Evolutionary conservation across 2,888 invertebrate species (phyloP).

Genomic region (Diplazon laetatorius): DNA sequence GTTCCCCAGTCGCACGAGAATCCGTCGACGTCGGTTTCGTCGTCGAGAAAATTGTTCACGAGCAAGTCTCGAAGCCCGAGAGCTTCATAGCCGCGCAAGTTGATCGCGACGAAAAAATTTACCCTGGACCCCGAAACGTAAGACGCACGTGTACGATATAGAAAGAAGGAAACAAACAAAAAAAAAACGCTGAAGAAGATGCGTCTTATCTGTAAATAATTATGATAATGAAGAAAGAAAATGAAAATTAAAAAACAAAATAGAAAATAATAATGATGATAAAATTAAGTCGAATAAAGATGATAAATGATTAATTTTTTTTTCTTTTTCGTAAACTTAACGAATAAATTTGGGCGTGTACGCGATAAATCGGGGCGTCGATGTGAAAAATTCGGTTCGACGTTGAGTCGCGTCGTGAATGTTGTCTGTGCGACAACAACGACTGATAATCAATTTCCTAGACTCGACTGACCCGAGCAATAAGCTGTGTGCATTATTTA

Average conservation of each 20-base stretch:
- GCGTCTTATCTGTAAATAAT: too few species aligned
- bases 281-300: conserved; percentile 66
- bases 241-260: conserved; percentile 28
- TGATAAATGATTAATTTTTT: too few species aligned
- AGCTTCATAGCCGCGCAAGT: background rate
- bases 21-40: background rate
- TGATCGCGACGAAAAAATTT: too few species aligned
- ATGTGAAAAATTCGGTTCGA: background rate
- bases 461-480: conserved; percentile 9
- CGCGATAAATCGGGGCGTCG: background rate
- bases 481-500: conserved; percentile 31
- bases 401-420: conserved; percentile 3
- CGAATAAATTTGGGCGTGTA: conserved; percentile 8
- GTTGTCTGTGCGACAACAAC: conserved; percentile 5
- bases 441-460: conserved; percentile 3
- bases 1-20: conserved; percentile 36
- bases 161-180: too few species aligned
- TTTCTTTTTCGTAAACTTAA: conserved; percentile 54
- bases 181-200: too few species aligned
- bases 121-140: background rate
- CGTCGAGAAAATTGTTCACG: conserved; percentile 34
- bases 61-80: conserved; percentile 25
- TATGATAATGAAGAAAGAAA: conserved; percentile 46
- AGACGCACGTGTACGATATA: too few species aligned
- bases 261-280: conserved; percentile 70